Conservation (phyloP, 2,888 invertebrate species). For the Eledone cirrhosa region DNA sequence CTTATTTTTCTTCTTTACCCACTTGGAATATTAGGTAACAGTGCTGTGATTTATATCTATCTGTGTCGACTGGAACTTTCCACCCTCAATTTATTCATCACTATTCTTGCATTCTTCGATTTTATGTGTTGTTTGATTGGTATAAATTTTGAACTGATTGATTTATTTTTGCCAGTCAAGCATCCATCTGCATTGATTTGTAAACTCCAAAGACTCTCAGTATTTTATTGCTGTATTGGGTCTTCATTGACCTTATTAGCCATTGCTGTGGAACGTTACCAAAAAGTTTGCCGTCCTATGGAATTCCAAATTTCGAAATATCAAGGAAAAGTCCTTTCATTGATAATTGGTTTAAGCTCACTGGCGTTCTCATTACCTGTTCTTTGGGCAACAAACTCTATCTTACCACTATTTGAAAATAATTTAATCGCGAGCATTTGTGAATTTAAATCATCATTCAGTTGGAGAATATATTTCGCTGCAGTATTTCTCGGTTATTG, state of each 20-base stretch:
- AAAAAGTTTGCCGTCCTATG: conserved; percentile 12
- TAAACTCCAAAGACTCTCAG: not conserved
- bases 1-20: not conserved
- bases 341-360: not conserved
- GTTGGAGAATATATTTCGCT: not conserved
- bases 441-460: not conserved
- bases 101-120: not conserved
- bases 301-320: not conserved
- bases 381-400: no score
- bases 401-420: no score
- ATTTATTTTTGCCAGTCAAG: conserved; percentile 3
- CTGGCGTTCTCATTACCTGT: not conserved
- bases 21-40: conserved; percentile 4
- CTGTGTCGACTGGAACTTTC: not conserved
- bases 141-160: not conserved
- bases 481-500: not conserved
- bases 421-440: not conserved
- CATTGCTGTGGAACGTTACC: conserved; percentile 12
- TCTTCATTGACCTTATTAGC: not conserved
- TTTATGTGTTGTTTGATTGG: not conserved
- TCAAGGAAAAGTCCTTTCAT: not conserved
- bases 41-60: not conserved
- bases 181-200: not conserved
- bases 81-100: not conserved
- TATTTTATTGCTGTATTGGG: conserved; percentile 1